Evolutionary conservation across 2,797 vertebrate genomes (phyloP), one percentile per base, ranked within the genome.

Genomic region (Loriculus beryllinus): DNA sequence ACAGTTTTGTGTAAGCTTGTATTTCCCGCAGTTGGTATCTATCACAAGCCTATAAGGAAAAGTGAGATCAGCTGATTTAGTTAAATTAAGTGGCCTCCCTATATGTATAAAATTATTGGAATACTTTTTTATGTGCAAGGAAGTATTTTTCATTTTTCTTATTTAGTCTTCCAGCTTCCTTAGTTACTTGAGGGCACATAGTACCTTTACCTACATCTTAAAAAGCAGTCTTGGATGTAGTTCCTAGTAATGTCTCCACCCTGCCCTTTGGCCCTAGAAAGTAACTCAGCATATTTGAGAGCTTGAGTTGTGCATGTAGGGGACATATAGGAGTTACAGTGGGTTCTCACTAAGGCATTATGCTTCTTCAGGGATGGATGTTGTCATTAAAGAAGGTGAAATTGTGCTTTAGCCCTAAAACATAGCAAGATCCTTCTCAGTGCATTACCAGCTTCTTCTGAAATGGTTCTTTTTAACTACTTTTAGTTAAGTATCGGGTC

Each of bases 351-450:
- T 56, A 16, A 59, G 31, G 22, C 20, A 6, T 52, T 35, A 7
- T 42, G 43, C 17, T 17, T 64, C 54, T 75, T 75, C 3, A 57
- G 65, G 21, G 28, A 22, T 0, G 0, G 3, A 2, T 1, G 0
- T 18, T 37, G 33, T 62, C 2, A 1, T 35, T 65, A 57, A 63
- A 75, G 57, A 31, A 62, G 29, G 23, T 4, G 12, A 69, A 84
- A 21, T n/a, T 57, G 35, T 45, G 26, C 52, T 67, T 45, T 86
- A 42, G 39, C 8, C 49, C 35, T 90, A 9, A 39, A 22, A 43
- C 6, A 1, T 18, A 19, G 20, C 43, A 25, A 14, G 8, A 62
- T 68, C 31, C 47, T 84, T 69, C 37, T 45, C 35, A 20, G 31
- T n/a, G 42, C 17, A 1, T 10, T 82, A 54, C 54, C 15, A 52